Percentiles rank a stretch among this genome's conserved stretches.
phyloP scores from a whole-genome alignment of 2,797 vertebrate genomes.

The Oreonectes daqikongensis region DNA sequence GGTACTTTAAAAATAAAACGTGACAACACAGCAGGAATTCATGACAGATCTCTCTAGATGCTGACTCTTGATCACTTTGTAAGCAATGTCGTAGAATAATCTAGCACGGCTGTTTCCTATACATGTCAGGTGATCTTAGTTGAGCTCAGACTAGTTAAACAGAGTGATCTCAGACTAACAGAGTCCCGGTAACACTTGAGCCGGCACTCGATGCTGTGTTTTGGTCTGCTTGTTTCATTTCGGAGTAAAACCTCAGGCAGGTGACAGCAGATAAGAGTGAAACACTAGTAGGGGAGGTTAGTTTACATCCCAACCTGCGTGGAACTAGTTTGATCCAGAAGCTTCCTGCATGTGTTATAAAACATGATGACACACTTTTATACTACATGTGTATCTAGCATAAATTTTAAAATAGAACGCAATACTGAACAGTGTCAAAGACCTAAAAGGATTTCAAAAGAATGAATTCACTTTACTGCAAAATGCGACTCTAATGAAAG shows the following conservation, averaged over 20 bases:
- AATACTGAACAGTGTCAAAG: too few species aligned
- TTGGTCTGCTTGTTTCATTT: conserved; percentile 21
- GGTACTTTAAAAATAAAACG: too few species aligned
- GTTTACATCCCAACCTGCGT: conserved; percentile 14
- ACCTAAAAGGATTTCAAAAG: too few species aligned
- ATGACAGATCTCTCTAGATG: background rate
- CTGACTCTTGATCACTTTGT: background rate
- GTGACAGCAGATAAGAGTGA: conserved; percentile 38
- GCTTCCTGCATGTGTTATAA: background rate
- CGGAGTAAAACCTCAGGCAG: conserved; percentile 32
- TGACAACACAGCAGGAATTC: too few species aligned
- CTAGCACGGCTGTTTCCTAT: background rate
- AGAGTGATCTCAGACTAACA: conserved; percentile 22
- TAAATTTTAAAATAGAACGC: background rate
- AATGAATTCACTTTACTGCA: background rate
- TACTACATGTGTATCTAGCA: background rate
- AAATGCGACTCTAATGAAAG: too few species aligned
- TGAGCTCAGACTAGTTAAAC: conserved; percentile 26
- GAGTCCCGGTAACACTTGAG: conserved; percentile 25
- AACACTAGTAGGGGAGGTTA: conserved; percentile 16
- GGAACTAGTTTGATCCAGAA: conserved; percentile 1
- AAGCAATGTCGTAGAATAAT: background rate
- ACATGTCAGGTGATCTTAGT: conserved; percentile 11
- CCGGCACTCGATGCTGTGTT: conserved; percentile 21
- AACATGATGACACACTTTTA: background rate